Base-by-base conservation (phyloP, 2,113 vertebrate genomes). In the Lepus americanus region DNA sequence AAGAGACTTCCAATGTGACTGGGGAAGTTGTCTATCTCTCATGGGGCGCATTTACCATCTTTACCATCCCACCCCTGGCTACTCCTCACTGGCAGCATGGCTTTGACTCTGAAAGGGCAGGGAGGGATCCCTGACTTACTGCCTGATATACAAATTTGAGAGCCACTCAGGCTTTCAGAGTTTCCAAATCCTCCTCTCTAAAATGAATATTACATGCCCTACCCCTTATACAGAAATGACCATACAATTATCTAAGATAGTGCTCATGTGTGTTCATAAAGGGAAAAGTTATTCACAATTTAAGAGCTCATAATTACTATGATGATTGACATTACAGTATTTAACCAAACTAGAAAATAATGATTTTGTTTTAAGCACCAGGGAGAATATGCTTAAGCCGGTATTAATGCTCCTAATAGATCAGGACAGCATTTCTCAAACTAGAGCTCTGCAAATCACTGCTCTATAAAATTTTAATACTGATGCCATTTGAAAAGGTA, bases 291-390 rank as follows among this genome's bases (percentile, higher is more conserved):
- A 39, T 80, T 82, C 61, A 72, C 19, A 86, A 13, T 77, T 64
- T 82, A 89, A 70, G 44, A 77, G 25, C 23, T 72, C 55, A 77
- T 69, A 64, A 72, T 82, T 77, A 55, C 53, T 17, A 59, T 55
- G 72, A 55, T 82, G 25, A 49, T 27, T 86, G 27, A 74, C 59
- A 86, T 36, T 63, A 61, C 16, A 67, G 31, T 36, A 70, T 76
- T 94, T 89, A 89, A 84, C 29, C 39, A 90, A 83, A 67, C 29
- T 87, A 59, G 27, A 83, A 66, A 17, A 51, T 36, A 86, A 69
- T 3, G 2, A 69, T 80, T 85, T 77, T 77, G 44, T n/a, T 90
- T 90, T 23, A 76, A 92, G 14, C 31, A 25, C 19, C 39, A 31
- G 72, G 17, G 20, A 82, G 53, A 72, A 39, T 53, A 77, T 80